phyloP scores from a whole-genome alignment of 2,888 invertebrate genomes.

The Petrolisthes cinctipes region DNA sequence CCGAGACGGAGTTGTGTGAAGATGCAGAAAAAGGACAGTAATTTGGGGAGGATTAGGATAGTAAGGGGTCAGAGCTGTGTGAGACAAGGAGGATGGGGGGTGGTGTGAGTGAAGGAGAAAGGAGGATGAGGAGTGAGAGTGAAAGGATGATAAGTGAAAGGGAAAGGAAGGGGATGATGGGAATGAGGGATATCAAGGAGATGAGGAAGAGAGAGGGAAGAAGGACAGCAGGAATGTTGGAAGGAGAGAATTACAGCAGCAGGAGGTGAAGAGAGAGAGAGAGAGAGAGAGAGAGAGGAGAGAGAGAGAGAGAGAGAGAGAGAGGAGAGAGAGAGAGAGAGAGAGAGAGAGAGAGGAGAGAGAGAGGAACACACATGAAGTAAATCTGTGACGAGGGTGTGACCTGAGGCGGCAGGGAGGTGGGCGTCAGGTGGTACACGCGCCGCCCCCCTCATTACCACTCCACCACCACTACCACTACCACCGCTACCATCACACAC shows the following conservation, averaged over 20 bases:
- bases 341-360: background rate
- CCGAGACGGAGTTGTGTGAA: too few species aligned
- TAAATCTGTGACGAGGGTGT: constrained; percentile 27
- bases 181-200: too few species aligned
- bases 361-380: constrained; percentile 4
- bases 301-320: background rate
- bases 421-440: constrained; percentile 56
- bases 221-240: background rate
- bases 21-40: too few species aligned
- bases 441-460: constrained; percentile 47
- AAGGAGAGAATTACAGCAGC: background rate
- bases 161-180: too few species aligned
- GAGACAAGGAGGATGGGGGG: too few species aligned
- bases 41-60: too few species aligned
- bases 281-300: background rate
- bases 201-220: background rate
- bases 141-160: too few species aligned
- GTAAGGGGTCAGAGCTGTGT: too few species aligned
- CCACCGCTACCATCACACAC: too few species aligned
- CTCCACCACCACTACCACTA: constrained; percentile 33
- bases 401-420: constrained; percentile 47
- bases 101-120: too few species aligned
- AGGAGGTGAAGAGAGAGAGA: background rate
- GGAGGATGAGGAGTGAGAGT: too few species aligned
- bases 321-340: background rate